Evolutionary conservation across 1,140 invertebrate species (phyloP), one percentile per base, ranked within the genome.

Genomic region (Diploscapter pachys): DNA sequence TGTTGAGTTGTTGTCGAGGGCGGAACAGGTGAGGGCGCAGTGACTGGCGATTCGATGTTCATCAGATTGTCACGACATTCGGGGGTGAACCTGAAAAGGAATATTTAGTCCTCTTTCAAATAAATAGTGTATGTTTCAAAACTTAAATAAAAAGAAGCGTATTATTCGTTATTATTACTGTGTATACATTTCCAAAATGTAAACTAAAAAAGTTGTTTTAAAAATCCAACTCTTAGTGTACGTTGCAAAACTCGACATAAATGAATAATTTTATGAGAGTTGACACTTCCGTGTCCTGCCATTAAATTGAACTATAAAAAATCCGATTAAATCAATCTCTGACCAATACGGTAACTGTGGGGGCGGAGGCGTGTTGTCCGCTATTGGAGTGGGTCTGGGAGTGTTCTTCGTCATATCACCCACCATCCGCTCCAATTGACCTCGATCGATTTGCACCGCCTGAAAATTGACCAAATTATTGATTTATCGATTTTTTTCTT

Each of bases 331-430:
- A 6, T 3, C 11, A 51, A 52, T 50, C 68, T 49, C 68, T 70
- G 59, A 73, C 73, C 73, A 74, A 56, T 69, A 74, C 48, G 73
- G 73, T 52, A 74, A 11, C 50, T 51, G 55, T 56, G 73, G 73
- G 11, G 73, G 64, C 5, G 64, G 65, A 5, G 73, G 66, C 4
- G 56, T 31, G n/a, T 64, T 67, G n/a, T 50, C 50, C 13, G n/a
- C 62, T 13, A 56, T 52, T n/a, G 48, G 63, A 11, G 53, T 51
- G 59, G 68, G 63, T n/a, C 52, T 50, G 50, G 72, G 48, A 5
- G 57, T 11, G 3, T 57, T n/a, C 6, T 61, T 68, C 65, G 68
- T 61, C 51, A 68, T 8, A n/a, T 67, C 64, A 4, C 73, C 73
- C 5, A 74, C 57, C 65, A 74, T 74, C 48, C 73, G 52, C 51